Conservation (phyloP, 2,113 vertebrate species). For the Conger conger region DNA sequence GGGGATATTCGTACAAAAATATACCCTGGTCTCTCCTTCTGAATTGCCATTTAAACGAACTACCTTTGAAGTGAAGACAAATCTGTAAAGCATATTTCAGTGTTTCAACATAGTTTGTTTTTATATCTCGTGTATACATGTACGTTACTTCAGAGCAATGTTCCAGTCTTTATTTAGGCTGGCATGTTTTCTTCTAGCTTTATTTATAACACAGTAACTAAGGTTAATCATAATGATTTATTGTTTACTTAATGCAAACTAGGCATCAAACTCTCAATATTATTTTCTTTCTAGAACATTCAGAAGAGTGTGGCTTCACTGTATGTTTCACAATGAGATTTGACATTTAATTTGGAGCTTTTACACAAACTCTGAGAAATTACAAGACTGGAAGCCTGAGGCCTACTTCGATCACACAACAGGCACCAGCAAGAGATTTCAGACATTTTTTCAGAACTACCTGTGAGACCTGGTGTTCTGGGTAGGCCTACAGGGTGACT, state of each 20-base stretch:
- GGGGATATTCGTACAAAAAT: no score
- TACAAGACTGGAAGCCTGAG: background rate
- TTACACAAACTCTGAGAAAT: no score
- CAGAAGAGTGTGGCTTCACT: background rate
- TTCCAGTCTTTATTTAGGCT: background rate
- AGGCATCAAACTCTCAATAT: background rate
- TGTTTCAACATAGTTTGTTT: background rate
- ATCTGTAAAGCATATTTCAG: background rate
- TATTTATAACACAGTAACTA: background rate
- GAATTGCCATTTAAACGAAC: no score
- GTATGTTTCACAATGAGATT: no score
- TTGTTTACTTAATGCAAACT: background rate
- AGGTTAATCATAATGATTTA: background rate
- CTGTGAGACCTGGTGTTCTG: background rate
- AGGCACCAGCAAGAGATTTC: background rate
- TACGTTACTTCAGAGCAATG: background rate
- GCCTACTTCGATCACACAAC: background rate
- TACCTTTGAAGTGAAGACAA: no score
- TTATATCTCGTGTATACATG: background rate
- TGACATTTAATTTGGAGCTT: no score
- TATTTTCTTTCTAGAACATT: background rate
- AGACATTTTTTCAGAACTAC: background rate
- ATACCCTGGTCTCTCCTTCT: no score
- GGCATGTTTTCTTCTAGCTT: background rate
- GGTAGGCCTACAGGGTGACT: background rate